Evolutionary conservation across 1,140 invertebrate species (phyloP), one percentile per base, ranked within the genome.

Genomic region (Anoplophora glabripennis): DNA sequence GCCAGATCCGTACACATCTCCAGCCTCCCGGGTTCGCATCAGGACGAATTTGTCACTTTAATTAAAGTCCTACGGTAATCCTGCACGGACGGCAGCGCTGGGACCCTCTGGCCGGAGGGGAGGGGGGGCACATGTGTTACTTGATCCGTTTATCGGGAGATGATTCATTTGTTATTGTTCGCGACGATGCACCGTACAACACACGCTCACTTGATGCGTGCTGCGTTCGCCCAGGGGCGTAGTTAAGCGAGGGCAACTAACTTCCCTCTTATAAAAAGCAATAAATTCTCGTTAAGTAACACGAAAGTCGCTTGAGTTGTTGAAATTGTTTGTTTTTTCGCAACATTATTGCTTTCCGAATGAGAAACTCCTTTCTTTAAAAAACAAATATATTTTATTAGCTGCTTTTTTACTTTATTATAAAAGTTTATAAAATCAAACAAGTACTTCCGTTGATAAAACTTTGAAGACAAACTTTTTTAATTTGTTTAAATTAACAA

Each of bases 141-240:
- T 69, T 65, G 67, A 69, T 69, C 67, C 67, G 61, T 69, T 69
- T 69, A 69, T 69, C 67, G 57, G 51, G 62, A 63, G 67, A 69
- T 69, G 67, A 69, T 69, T 69, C 67, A 69, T 67, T 69, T 69
- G 67, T 67, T 67, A 69, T 69, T 69, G 65, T 67, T 63, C 67
- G 40, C 33, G 55, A 56, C 64, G 56, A 63, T 63, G 41, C 54
- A 63, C 60, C 61, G 51, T 60, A 34, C 18, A 59, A 8, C 45
- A 52, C 38, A 57, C 41, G 21, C 21, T 28, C 21, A 28, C 21
- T 28, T 28, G 21, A 28, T 28, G 48, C 40, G 41, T 10, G 14
- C 38, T 37, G 21, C 35, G 51, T 37, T 40, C 21, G n/a, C 51
- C n/a, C 14, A 18, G 45, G 17, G 17, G 45, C 11, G 45, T 47